Evolutionary conservation across 2,113 vertebrate species (phyloP).

Genomic region (Crotophaga sulcirostris): DNA sequence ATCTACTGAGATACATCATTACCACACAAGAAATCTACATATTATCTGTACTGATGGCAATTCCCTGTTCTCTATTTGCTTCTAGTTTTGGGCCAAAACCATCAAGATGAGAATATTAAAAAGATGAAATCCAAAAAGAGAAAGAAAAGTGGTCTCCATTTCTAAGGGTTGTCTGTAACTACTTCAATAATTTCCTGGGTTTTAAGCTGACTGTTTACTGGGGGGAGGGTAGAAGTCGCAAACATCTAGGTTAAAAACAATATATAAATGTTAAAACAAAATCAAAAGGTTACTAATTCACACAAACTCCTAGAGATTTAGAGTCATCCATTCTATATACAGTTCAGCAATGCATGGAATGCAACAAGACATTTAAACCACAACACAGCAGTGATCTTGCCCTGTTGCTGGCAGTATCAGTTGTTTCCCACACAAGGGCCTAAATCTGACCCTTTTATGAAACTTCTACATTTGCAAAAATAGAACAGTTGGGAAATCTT

Average conservation of each 20-base stretch:
- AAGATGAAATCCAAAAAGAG: not conserved
- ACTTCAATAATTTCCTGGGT: constrained; percentile 62
- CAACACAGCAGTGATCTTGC: constrained; percentile 76
- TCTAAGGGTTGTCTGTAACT: constrained; percentile 38
- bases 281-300: constrained; percentile 68
- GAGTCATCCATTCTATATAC: constrained; percentile 72
- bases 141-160: not conserved
- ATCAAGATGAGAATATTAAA: not conserved
- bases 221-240: constrained; percentile 2
- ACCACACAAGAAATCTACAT: constrained; percentile 22
- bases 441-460: constrained; percentile 79
- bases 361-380: constrained; percentile 77
- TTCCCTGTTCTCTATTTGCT: not conserved
- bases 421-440: constrained; percentile 81
- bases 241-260: constrained; percentile 70
- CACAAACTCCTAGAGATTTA: constrained; percentile 73
- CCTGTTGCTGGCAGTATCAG: constrained; percentile 73
- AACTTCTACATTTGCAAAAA: constrained; percentile 82
- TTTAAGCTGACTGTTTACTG: constrained; percentile 50
- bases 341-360: constrained; percentile 80
- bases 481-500: constrained; percentile 85
- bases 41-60: not conserved
- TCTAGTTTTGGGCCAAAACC: not conserved
- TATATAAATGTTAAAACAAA: constrained; percentile 59
- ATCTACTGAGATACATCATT: constrained; percentile 25